Percentiles rank a stretch among this genome's conserved stretches.
phyloP scores from a whole-genome alignment of 2,113 vertebrate species.

The Bungarus multicinctus region DNA sequence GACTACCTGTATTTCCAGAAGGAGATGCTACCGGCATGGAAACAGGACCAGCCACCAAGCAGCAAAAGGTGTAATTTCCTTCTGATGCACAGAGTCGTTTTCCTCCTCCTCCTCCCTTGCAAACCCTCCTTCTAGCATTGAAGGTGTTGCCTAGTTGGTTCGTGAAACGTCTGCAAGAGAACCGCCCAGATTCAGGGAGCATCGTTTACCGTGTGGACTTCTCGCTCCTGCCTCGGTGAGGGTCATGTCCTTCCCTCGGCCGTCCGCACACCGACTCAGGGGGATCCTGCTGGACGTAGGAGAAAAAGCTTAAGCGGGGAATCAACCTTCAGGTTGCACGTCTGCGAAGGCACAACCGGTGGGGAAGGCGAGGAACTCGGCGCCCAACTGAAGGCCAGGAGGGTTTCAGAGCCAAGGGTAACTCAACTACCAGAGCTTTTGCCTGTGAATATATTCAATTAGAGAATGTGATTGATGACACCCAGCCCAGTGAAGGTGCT shows the following conservation, averaged over 20 bases:
- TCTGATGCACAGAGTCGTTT: no score
- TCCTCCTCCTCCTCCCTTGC: no score
- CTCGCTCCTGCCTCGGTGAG: background rate
- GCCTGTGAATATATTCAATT: no score
- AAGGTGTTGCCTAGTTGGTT: no score
- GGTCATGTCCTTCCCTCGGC: background rate
- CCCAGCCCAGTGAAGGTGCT: no score
- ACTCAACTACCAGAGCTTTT: no score
- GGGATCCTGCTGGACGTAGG: background rate
- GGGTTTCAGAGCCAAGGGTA: background rate
- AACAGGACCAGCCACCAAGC: background rate
- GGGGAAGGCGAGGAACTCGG: rapidly evolving
- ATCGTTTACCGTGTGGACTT: background rate
- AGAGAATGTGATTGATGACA: no score
- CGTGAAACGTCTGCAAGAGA: no score
- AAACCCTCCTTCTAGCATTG: no score
- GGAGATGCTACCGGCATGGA: background rate
- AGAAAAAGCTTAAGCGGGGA: background rate
- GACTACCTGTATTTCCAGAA: background rate
- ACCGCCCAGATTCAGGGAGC: no score
- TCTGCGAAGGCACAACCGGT: background rate
- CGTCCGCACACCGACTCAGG: background rate
- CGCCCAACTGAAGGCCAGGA: background rate
- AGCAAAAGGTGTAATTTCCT: no score
- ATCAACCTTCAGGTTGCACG: background rate